Base-by-base conservation (phyloP, 2,797 vertebrate genomes). In the Poeciliopsis infans region DNA sequence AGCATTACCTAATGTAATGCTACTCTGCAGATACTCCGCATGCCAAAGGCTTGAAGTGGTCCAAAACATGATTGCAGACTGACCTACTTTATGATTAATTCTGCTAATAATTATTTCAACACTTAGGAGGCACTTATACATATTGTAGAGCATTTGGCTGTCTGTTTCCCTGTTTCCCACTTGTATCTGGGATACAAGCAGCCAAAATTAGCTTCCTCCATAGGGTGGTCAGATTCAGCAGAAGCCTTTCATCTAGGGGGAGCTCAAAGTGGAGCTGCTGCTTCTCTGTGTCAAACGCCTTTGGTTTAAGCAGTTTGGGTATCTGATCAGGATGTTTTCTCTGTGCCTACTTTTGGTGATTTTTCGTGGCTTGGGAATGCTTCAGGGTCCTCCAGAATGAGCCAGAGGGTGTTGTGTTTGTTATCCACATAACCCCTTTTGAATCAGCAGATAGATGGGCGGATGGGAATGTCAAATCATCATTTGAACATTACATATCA, bases 51-150 rank as follows among this genome's bases (percentile, higher is more conserved):
- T 61, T 61, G 57, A 61, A 31, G 28, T 61, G 57, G 13, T 31
- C 15, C 13, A n/a, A 33, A 61, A 33, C 15, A 33, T 16, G 57
- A 33, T 15, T 12, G 28, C 57, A 61, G 28, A 61, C 57, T 31
- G 28, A 61, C 57, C 57, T 59, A 59, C 28, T 59, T 28, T 31
- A 28, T 59, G 57, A 61, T 61, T 31, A 61, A 61, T 61, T 33
- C 57, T 61, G 57, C 57, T 61, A 61, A 61, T 61, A 33, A 31
- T 61, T 61, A 61, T 61, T 61, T 61, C 57, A 61, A 61, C 57
- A 61, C 28, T 31, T 61, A 7, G 55, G 57, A 33, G 28, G 57
- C 28, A 61, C 57, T 61, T 61, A 61, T 61, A 61, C 28, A 33
- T 61, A 61, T 61, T 61, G 57, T 33, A 31, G n/a, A 28, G 55